Evolutionary conservation across 2,113 vertebrate species (phyloP).

Genomic region (Cebidichthys violaceus): DNA sequence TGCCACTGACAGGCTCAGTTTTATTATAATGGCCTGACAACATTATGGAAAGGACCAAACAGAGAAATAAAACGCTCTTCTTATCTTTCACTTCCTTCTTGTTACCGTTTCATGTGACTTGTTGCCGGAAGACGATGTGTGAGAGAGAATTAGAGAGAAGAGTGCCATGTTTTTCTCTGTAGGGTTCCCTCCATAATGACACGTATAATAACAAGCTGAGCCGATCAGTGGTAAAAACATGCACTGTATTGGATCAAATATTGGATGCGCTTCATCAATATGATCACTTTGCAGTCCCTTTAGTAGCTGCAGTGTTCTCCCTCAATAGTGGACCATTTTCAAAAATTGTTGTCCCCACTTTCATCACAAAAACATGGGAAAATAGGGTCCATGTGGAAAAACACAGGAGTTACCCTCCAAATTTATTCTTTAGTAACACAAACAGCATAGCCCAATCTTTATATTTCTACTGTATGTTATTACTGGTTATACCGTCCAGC

Average conservation of each 20-base stretch:
- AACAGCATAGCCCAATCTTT: constrained; percentile 1
- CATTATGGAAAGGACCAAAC: not conserved
- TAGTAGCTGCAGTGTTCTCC: no score
- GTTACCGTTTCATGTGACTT: no score
- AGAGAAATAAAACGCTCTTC: not conserved
- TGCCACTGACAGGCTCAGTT: not conserved
- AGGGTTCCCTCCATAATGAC: not conserved
- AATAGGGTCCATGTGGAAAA: not conserved
- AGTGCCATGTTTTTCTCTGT: no score
- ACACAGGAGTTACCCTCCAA: not conserved
- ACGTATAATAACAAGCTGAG: not conserved
- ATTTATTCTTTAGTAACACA: not conserved
- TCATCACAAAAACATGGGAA: not conserved
- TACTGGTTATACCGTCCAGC: constrained; percentile 17
- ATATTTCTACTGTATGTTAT: constrained; percentile 12
- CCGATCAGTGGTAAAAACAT: not conserved
- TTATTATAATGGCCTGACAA: not conserved
- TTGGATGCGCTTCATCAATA: not conserved
- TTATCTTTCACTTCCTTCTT: no score
- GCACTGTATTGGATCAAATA: not conserved
- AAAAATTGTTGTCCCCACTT: not conserved
- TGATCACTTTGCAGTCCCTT: no score
- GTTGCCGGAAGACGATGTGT: no score
- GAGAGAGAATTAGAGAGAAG: no score
- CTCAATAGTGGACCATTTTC: not conserved